These are phyloP conservation scores for Nautilus pompilius DNA, from an alignment of 1,140 invertebrate species.

Conservation along the genomic window DNA sequence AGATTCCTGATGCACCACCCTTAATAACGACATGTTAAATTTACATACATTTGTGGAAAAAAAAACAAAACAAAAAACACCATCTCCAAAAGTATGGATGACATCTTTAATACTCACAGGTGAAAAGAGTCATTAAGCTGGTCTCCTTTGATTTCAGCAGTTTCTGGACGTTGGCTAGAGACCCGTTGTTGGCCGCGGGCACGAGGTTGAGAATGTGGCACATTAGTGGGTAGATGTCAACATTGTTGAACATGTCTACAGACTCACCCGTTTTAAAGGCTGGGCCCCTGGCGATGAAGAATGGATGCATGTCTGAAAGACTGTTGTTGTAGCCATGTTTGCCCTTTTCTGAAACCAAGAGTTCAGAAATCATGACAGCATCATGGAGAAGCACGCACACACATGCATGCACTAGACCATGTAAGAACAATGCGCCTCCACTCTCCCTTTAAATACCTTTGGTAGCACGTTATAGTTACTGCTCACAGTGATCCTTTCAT, in stretches of 20 bases:
- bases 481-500: no score
- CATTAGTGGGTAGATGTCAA: slow-evolving; percentile 69
- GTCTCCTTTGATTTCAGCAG: neutral
- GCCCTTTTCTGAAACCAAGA: slow-evolving; percentile 13
- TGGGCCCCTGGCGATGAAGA: slow-evolving; percentile 70
- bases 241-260: slow-evolving; percentile 61
- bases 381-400: no score
- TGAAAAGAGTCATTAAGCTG: neutral
- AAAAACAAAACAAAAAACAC: no score
- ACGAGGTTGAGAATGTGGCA: slow-evolving; percentile 60
- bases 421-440: no score
- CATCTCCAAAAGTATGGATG: no score
- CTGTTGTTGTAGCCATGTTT: slow-evolving; percentile 44
- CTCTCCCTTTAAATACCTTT: no score
- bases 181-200: slow-evolving; percentile 44
- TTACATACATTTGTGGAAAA: no score
- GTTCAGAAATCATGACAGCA: no score
- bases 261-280: slow-evolving; percentile 59
- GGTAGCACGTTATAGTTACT: no score
- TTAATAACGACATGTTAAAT: no score
- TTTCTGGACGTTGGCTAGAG: slow-evolving; percentile 9
- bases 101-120: slow-evolving; percentile 7
- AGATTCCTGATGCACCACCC: no score
- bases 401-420: no score
- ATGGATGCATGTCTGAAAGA: slow-evolving; percentile 62